These are phyloP conservation scores for Zaprionus lachaisei DNA, from an alignment of 1,140 invertebrate species.

Conservation along the genomic window DNA sequence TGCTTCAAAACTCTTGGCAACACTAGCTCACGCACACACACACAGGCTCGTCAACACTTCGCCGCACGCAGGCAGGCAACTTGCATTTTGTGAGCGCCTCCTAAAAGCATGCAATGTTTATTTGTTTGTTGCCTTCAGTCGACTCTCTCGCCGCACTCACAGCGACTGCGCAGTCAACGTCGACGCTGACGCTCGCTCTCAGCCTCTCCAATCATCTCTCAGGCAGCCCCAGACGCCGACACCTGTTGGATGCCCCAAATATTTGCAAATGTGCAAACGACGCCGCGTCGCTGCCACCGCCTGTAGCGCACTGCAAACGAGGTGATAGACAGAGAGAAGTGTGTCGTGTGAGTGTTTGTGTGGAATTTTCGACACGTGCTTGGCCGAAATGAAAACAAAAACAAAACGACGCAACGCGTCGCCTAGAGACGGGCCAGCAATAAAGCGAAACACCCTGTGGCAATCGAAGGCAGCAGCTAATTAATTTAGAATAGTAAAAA, in stretches of 20 bases:
- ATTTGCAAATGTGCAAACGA: slow-evolving; percentile 18
- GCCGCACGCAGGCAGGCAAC: not conserved
- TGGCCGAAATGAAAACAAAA: slow-evolving; percentile 20
- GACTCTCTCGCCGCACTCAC: slow-evolving; percentile 54
- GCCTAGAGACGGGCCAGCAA: not conserved
- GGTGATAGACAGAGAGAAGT: not conserved
- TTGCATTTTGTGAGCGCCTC: slow-evolving; percentile 52
- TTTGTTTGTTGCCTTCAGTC: slow-evolving; percentile 51
- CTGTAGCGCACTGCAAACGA: slow-evolving; percentile 1
- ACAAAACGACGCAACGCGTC: slow-evolving; percentile 1
- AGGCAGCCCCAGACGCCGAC: not conserved
- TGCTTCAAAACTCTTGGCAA: too few species aligned
- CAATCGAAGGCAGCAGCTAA: not conserved
- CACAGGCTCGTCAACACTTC: not conserved
- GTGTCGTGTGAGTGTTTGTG: slow-evolving; percentile 3
- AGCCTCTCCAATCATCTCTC: not conserved
- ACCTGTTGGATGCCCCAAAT: slow-evolving; percentile 41
- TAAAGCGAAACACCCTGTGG: not conserved
- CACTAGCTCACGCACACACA: not conserved
- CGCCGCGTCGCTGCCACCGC: not conserved
- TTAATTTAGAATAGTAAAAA: not conserved
- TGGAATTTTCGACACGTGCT: slow-evolving; percentile 42
- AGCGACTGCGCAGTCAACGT: slow-evolving; percentile 52
- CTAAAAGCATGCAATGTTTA: slow-evolving; percentile 74
- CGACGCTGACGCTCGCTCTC: slow-evolving; percentile 4